Conservation (phyloP, 1,140 invertebrate genomes). For the Papilio xuthus region DNA sequence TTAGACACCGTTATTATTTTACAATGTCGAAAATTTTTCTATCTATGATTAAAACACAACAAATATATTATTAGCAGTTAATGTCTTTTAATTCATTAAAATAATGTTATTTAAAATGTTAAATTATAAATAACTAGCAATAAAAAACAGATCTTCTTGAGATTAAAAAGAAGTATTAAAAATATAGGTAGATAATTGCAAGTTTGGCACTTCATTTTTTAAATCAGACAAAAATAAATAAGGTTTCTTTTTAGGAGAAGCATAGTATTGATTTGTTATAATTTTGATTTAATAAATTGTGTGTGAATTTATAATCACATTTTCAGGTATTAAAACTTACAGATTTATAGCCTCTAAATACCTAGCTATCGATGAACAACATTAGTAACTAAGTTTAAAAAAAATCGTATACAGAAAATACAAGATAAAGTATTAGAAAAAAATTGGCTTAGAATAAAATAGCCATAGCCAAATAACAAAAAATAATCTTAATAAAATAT, state of each 20-base stretch:
- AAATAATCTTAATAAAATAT: background rate
- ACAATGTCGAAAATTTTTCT: background rate
- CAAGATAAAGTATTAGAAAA: background rate
- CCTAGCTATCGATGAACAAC: conserved; percentile 25
- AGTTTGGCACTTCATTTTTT: background rate
- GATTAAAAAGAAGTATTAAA: conserved; percentile 12
- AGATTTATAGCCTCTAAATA: conserved; percentile 27
- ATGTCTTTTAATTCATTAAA: conserved; percentile 30
- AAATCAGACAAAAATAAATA: background rate
- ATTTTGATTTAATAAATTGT: too few relatives aligned
- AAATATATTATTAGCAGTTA: conserved; percentile 27
- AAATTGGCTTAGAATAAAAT: background rate
- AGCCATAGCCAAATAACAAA: background rate
- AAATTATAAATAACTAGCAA: conserved; percentile 33
- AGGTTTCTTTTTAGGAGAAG: background rate
- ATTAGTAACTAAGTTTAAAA: conserved; percentile 26
- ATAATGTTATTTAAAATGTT: conserved; percentile 31
- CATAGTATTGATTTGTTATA: too few relatives aligned
- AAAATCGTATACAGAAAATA: conserved; percentile 32
- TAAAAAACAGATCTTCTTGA: conserved; percentile 33
- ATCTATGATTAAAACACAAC: conserved; percentile 27
- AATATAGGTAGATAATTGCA: background rate
- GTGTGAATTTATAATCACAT: too few relatives aligned
- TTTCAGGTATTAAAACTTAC: background rate
- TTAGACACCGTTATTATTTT: conserved; percentile 22